Conservation (phyloP, 2,797 vertebrate species). For the Parotocinclus haroldoi region DNA sequence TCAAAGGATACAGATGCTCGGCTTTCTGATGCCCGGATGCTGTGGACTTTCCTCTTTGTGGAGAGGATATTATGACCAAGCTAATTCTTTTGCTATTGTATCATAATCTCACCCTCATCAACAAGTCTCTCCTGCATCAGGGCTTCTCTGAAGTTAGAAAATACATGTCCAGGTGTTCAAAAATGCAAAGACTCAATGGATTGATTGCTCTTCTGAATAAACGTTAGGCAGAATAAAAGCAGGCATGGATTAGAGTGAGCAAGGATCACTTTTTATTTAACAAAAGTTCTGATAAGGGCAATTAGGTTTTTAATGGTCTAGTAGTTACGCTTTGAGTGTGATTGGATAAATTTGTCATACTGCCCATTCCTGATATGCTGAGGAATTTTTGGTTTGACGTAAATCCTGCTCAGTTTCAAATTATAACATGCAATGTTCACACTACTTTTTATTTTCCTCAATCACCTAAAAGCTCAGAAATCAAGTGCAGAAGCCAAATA, state of each 20-base stretch:
- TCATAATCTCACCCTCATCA: slow-evolving; percentile 55
- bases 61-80: slow-evolving; percentile 63
- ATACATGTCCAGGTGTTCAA: slow-evolving; percentile 48
- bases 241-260: no score
- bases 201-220: slow-evolving; percentile 11
- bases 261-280: no score
- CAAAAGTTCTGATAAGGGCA: slow-evolving; percentile 11
- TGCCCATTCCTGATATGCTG: slow-evolving; percentile 20
- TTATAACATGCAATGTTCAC: slow-evolving; percentile 27
- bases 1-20: slow-evolving; percentile 62
- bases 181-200: slow-evolving; percentile 1
- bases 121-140: slow-evolving; percentile 60
- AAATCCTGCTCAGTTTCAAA: slow-evolving; percentile 25
- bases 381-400: slow-evolving; percentile 40
- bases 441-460: slow-evolving; percentile 27
- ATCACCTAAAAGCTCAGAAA: slow-evolving; percentile 22
- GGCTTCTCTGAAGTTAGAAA: slow-evolving; percentile 51
- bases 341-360: neutral
- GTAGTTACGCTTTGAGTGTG: no score
- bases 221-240: no score
- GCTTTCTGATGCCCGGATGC: slow-evolving; percentile 46
- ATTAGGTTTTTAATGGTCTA: slow-evolving; percentile 29
- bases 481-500: slow-evolving; percentile 28
- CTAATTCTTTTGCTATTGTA: slow-evolving; percentile 57
- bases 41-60: slow-evolving; percentile 52